phyloP scores from a whole-genome alignment of 2,113 vertebrate species.

The Lynx canadensis region DNA sequence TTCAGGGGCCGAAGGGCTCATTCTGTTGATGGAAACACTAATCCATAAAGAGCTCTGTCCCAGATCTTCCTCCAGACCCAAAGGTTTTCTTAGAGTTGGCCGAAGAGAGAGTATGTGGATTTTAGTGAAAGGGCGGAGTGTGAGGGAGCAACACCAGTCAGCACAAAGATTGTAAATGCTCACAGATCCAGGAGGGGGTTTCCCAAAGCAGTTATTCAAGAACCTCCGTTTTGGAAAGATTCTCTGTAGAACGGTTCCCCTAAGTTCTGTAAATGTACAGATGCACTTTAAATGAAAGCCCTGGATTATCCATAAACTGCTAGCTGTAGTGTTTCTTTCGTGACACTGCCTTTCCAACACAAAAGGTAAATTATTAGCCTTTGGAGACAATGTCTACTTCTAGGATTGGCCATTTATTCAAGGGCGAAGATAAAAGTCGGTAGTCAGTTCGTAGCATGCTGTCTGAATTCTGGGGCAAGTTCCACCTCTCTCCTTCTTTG shows the following conservation, averaged over 20 bases:
- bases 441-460: conserved; percentile 66
- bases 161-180: not conserved
- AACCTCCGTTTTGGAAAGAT: conserved; percentile 61
- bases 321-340: conserved; percentile 67
- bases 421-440: conserved; percentile 68
- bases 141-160: not conserved
- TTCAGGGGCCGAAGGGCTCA: conserved; percentile 30
- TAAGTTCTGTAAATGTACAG: conserved; percentile 67
- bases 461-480: conserved; percentile 64
- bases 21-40: not conserved
- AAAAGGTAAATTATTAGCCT: conserved; percentile 61
- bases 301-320: conserved; percentile 60
- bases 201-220: conserved; percentile 59
- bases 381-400: conserved; percentile 64
- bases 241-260: conserved; percentile 50
- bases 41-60: not conserved
- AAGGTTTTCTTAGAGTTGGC: conserved; percentile 17
- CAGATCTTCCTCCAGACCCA: not conserved
- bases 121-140: not conserved
- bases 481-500: conserved; percentile 60
- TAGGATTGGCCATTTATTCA: conserved; percentile 59
- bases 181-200: conserved; percentile 32
- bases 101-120: not conserved
- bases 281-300: conserved; percentile 86
- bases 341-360: conserved; percentile 57